phyloP scores from a whole-genome alignment of 2,888 invertebrate species.

The Petrophora chlorosata region DNA sequence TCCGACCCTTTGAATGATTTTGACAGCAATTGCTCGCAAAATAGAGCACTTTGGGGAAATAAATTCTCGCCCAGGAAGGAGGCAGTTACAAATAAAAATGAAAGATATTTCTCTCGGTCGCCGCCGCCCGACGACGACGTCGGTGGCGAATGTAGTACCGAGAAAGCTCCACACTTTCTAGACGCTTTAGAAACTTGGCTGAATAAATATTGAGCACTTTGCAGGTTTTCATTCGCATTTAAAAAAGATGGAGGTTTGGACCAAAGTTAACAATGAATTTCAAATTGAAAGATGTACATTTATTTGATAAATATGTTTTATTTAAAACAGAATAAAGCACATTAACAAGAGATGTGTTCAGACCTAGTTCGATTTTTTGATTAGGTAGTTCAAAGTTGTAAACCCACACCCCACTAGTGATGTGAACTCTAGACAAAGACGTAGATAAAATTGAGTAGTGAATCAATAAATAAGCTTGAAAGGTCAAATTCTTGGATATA shows the following conservation, averaged over 20 bases:
- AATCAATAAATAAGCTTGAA: too few species aligned
- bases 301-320: too few species aligned
- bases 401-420: too few species aligned
- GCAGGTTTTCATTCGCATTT: background rate
- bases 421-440: too few species aligned
- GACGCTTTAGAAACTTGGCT: background rate
- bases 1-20: slow-evolving; percentile 28
- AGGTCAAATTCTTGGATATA: too few species aligned
- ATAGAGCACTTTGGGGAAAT: slow-evolving; percentile 30
- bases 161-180: background rate
- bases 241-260: background rate
- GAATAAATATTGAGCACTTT: slow-evolving; percentile 12
- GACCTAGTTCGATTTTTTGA: too few species aligned
- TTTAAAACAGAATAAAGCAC: too few species aligned
- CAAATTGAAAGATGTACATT: background rate
- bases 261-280: background rate
- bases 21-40: slow-evolving; percentile 30
- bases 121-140: too few species aligned
- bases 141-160: background rate
- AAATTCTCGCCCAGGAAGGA: slow-evolving; percentile 17
- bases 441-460: too few species aligned
- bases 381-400: too few species aligned
- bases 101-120: slow-evolving; percentile 15
- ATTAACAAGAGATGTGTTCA: too few species aligned
- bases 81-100: slow-evolving; percentile 15